Percentiles rank a stretch among this genome's conserved stretches.
Evolutionary conservation across 2,113 vertebrate genomes (phyloP).

Genomic region (Spea bombifrons): DNA sequence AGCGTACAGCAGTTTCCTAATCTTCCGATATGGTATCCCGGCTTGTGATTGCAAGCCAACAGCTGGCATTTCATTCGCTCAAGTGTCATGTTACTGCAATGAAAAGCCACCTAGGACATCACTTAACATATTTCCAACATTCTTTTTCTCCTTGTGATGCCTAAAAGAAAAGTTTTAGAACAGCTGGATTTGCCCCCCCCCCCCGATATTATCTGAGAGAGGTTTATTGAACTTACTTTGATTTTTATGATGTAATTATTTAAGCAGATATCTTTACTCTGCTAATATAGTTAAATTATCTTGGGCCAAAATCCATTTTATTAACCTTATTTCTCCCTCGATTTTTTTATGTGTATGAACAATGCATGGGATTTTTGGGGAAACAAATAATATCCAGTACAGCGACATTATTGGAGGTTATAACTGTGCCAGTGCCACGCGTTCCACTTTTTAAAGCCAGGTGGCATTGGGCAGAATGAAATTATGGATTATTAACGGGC

Average conservation of each 20-base stretch:
- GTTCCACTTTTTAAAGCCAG: too few species aligned
- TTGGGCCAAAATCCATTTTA: slow-evolving; percentile 52
- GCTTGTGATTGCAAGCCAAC: slow-evolving; percentile 44
- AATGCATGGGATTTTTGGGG: too few species aligned
- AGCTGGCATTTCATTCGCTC: slow-evolving; percentile 68
- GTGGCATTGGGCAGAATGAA: too few species aligned
- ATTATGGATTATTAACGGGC: too few species aligned
- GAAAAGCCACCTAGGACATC: slow-evolving; percentile 55
- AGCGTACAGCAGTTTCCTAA: too few species aligned
- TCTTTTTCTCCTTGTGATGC: slow-evolving; percentile 52
- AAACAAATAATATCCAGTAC: too few species aligned
- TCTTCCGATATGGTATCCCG: too few species aligned
- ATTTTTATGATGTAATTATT: slow-evolving; percentile 62
- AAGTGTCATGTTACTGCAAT: slow-evolving; percentile 58
- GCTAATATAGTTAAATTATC: slow-evolving; percentile 53
- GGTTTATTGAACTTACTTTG: slow-evolving; percentile 63
- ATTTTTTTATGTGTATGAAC: slow-evolving; percentile 20
- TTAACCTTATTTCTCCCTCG: slow-evolving; percentile 54
- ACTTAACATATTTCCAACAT: slow-evolving; percentile 54
- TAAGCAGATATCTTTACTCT: slow-evolving; percentile 59
- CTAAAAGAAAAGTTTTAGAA: slow-evolving; percentile 56
- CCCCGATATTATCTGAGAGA: too few species aligned
- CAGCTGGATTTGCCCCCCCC: slow-evolving; percentile 58
- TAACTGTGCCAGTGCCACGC: too few species aligned
- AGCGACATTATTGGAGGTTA: too few species aligned